phyloP scores from a whole-genome alignment of 1,140 invertebrate species.

The Leptoteleia sp. region DNA sequence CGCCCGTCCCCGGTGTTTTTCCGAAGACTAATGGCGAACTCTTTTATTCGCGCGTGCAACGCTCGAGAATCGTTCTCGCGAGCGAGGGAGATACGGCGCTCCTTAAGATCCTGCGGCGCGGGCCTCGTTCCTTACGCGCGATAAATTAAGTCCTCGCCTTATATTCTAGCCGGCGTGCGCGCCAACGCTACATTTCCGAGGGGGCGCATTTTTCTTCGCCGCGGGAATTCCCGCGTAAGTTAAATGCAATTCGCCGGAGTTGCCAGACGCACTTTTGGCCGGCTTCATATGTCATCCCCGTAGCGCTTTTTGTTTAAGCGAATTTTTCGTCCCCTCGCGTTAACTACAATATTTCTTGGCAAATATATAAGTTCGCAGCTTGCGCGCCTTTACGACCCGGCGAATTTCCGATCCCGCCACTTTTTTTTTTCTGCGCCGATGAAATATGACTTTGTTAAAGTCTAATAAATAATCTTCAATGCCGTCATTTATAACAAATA shows the following conservation, averaged over 20 bases:
- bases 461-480: too few relatives aligned
- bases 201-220: slow-evolving; percentile 66
- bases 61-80: slow-evolving; percentile 45
- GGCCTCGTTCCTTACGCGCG: slow-evolving; percentile 50
- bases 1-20: slow-evolving; percentile 49
- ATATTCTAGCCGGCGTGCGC: slow-evolving; percentile 66
- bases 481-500: too few relatives aligned
- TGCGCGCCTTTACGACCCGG: not conserved
- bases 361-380: slow-evolving; percentile 8
- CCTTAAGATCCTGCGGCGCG: slow-evolving; percentile 41
- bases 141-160: slow-evolving; percentile 71
- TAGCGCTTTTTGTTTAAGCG: slow-evolving; percentile 30
- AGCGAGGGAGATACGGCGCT: slow-evolving; percentile 24
- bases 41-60: slow-evolving; percentile 44
- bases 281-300: slow-evolving; percentile 29
- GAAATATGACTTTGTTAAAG: too few relatives aligned
- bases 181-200: slow-evolving; percentile 40
- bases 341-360: slow-evolving; percentile 16
- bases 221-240: slow-evolving; percentile 35
- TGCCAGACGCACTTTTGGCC: slow-evolving; percentile 26
- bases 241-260: slow-evolving; percentile 21
- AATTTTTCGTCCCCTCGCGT: slow-evolving; percentile 13
- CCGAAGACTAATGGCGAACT: slow-evolving; percentile 51
- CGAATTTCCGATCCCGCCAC: too few relatives aligned
- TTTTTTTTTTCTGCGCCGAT: too few relatives aligned